Evolutionary conservation across 2,888 invertebrate species (phyloP).

Genomic region (Fragum whitleyi): DNA sequence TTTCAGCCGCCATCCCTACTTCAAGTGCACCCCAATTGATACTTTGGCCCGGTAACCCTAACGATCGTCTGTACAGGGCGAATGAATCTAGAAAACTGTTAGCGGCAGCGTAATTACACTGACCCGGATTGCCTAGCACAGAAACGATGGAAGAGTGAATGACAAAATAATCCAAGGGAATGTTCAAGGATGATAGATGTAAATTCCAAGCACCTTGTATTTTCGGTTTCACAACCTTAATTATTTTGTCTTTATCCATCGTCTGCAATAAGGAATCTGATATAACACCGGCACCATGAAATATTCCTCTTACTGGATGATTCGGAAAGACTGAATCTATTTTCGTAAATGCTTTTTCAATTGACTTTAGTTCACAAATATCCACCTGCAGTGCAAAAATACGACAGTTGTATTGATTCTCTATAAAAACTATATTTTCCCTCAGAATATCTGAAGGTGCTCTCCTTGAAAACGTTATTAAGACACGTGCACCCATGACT

Average conservation of each 20-base stretch:
- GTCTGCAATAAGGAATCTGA: slow-evolving; percentile 37
- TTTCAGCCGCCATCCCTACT: slow-evolving; percentile 60
- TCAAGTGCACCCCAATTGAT: slow-evolving; percentile 74
- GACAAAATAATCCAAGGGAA: slow-evolving; percentile 68
- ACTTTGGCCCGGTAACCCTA: slow-evolving; percentile 58
- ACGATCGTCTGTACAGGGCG: slow-evolving; percentile 57
- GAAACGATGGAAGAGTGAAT: slow-evolving; percentile 71
- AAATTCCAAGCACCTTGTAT: slow-evolving; percentile 70
- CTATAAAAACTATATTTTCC: slow-evolving; percentile 45
- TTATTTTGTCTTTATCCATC: slow-evolving; percentile 47
- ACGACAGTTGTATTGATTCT: slow-evolving; percentile 34
- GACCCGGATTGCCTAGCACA: slow-evolving; percentile 68
- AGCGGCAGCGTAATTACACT: slow-evolving; percentile 72
- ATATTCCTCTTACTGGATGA: slow-evolving; percentile 59
- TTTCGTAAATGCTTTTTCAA: slow-evolving; percentile 50
- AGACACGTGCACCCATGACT: slow-evolving; percentile 65
- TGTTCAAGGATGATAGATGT: slow-evolving; percentile 54
- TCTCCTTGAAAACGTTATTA: slow-evolving; percentile 63
- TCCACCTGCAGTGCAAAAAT: slow-evolving; percentile 64
- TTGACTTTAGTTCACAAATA: slow-evolving; percentile 48
- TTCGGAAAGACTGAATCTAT: slow-evolving; percentile 34
- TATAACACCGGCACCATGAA: slow-evolving; percentile 66
- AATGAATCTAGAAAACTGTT: slow-evolving; percentile 71
- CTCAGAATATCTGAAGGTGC: slow-evolving; percentile 31
- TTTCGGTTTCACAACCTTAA: slow-evolving; percentile 51